Evolutionary conservation across 1,140 invertebrate species (phyloP).

Genomic region (Temnothorax nylanderi): DNA sequence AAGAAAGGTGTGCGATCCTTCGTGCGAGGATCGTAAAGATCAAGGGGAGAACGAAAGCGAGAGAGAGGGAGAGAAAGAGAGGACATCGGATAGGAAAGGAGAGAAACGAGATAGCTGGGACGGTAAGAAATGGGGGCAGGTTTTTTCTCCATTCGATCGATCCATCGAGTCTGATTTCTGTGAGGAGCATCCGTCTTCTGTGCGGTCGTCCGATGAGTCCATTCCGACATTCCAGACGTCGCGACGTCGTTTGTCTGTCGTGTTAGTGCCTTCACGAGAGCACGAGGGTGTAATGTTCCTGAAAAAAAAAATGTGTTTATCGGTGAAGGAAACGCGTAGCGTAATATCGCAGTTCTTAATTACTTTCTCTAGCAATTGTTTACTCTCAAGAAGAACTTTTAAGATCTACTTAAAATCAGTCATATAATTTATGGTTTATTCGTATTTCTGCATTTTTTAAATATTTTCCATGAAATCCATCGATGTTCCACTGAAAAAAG

Average conservation of each 20-base stretch:
- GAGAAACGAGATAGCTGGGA: slow-evolving; percentile 7
- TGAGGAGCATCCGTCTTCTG: slow-evolving; percentile 48
- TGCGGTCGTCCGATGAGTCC: slow-evolving; percentile 58
- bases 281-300: slow-evolving; percentile 30
- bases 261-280: slow-evolving; percentile 37
- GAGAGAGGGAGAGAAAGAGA: not conserved
- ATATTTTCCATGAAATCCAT: not conserved
- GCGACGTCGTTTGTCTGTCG: slow-evolving; percentile 59
- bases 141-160: slow-evolving; percentile 53
- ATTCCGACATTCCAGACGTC: slow-evolving; percentile 55
- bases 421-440: not conserved
- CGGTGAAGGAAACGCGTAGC: not conserved
- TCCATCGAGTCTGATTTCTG: slow-evolving; percentile 61
- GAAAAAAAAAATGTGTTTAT: slow-evolving; percentile 36
- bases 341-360: not conserved
- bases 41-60: not conserved
- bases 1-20: slow-evolving; percentile 37
- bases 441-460: not conserved
- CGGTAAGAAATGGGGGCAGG: slow-evolving; percentile 51
- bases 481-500: not conserved
- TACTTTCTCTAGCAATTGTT: not conserved
- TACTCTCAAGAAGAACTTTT: not conserved
- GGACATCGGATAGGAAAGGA: not conserved
- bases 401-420: not conserved
- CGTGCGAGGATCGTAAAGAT: slow-evolving; percentile 31